phyloP scores from a whole-genome alignment of 1,140 invertebrate genomes.

The Eupristina koningsbergeri region DNA sequence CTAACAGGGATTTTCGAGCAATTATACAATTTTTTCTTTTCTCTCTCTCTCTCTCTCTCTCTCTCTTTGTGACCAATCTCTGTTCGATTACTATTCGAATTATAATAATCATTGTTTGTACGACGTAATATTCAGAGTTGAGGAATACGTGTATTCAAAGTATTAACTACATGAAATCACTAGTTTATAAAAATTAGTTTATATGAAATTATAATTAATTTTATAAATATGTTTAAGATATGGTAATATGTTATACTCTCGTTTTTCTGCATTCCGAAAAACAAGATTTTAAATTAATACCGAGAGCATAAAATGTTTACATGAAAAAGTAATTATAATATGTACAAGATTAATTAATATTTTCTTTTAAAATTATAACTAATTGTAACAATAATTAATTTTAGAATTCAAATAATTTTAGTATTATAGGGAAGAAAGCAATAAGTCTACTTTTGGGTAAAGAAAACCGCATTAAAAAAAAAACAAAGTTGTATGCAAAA shows the following conservation, averaged over 20 bases:
- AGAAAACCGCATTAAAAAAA: neutral
- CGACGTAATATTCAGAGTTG: neutral
- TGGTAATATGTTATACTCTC: too few relatives aligned
- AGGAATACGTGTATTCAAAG: neutral
- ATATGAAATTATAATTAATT: too few relatives aligned
- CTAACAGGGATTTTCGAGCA: neutral
- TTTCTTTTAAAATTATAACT: too few relatives aligned
- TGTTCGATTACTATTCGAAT: neutral
- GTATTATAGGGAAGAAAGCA: neutral
- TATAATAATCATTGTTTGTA: neutral
- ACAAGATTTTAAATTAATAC: too few relatives aligned
- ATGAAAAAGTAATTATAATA: too few relatives aligned
- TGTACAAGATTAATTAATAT: too few relatives aligned
- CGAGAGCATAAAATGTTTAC: too few relatives aligned
- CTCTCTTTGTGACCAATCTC: neutral
- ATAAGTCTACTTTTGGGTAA: neutral
- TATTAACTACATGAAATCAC: too few relatives aligned
- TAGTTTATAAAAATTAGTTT: too few relatives aligned
- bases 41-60: too few relatives aligned
- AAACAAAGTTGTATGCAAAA: slow-evolving; percentile 5
- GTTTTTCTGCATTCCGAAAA: too few relatives aligned
- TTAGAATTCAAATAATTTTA: neutral
- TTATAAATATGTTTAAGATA: too few relatives aligned
- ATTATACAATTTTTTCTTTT: neutral
- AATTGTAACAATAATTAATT: neutral